A percentile compares a stretch with the other conserved stretches of the same genome.
Evolutionary conservation across 2,888 invertebrate genomes (phyloP).

Genomic region (Pachymerium ferrugineum): DNA sequence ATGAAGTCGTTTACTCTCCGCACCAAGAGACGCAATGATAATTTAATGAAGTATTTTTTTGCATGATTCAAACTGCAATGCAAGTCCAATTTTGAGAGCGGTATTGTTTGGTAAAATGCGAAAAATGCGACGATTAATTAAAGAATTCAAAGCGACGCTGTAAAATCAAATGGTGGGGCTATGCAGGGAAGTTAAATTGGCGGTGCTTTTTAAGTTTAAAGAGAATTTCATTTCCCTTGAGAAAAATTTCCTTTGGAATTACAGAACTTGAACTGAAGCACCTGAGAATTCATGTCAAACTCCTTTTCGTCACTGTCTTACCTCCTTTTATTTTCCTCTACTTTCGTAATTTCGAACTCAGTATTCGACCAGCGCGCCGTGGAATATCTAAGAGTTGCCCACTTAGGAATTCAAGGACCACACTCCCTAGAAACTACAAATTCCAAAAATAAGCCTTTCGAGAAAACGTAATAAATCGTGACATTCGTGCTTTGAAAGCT

Average conservation of each 20-base stretch:
- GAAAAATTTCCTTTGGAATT: not conserved
- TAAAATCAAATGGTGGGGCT: no score
- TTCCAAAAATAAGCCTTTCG: not conserved
- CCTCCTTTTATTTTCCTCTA: not conserved
- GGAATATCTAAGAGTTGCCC: not conserved
- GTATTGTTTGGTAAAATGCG: no score
- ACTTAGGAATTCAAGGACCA: not conserved
- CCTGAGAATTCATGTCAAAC: not conserved
- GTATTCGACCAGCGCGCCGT: no score
- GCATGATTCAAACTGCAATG: no score
- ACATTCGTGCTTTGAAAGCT: not conserved
- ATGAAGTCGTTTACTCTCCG: no score
- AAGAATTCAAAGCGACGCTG: no score
- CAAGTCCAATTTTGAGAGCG: no score
- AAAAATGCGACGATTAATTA: no score
- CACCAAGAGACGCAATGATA: not conserved
- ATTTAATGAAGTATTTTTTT: no score
- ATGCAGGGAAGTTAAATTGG: not conserved
- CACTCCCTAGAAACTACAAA: not conserved
- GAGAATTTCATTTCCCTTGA: not conserved
- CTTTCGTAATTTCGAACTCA: no score
- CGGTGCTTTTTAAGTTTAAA: conserved; percentile 1
- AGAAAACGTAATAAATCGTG: not conserved
- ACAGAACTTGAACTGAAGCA: not conserved
- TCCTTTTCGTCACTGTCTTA: not conserved